Percentiles rank a stretch among this genome's conserved stretches.
Evolutionary conservation across 2,888 invertebrate species (phyloP).

Genomic region (Troides helena): DNA sequence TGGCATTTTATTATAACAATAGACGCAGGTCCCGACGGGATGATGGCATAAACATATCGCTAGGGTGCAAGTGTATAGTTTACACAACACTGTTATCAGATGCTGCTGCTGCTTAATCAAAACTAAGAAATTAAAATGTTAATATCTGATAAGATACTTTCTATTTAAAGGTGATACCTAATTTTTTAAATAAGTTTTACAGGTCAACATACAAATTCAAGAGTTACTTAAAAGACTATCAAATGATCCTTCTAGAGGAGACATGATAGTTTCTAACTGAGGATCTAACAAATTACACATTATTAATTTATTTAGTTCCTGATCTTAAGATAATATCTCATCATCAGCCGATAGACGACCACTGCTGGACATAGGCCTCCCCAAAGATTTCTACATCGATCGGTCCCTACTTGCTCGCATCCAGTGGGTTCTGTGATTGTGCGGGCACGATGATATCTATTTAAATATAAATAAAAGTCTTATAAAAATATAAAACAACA

Average conservation of each 20-base stretch:
- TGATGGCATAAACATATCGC: slow-evolving; percentile 32
- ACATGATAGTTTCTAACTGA: neutral
- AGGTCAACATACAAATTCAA: neutral
- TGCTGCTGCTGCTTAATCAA: slow-evolving; percentile 42
- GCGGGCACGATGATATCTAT: too few relatives aligned
- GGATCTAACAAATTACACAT: neutral
- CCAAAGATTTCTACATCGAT: too few relatives aligned
- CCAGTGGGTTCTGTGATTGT: too few relatives aligned
- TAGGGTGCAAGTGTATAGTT: slow-evolving; percentile 64
- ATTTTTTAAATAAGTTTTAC: too few relatives aligned
- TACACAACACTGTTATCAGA: slow-evolving; percentile 64
- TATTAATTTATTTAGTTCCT: neutral
- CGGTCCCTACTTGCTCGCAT: too few relatives aligned
- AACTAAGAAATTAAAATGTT: slow-evolving; percentile 39
- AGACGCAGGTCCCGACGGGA: slow-evolving; percentile 53
- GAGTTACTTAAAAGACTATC: neutral
- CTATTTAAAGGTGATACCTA: too few relatives aligned
- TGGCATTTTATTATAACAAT: slow-evolving; percentile 78
- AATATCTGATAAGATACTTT: neutral
- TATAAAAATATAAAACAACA: too few relatives aligned
- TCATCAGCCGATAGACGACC: too few relatives aligned
- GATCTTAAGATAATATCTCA: too few relatives aligned
- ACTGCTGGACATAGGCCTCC: too few relatives aligned
- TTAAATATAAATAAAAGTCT: too few relatives aligned
- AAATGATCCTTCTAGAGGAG: too few relatives aligned